Conservation (phyloP, 2,797 vertebrate genomes). For the Oryzias sinensis region DNA sequence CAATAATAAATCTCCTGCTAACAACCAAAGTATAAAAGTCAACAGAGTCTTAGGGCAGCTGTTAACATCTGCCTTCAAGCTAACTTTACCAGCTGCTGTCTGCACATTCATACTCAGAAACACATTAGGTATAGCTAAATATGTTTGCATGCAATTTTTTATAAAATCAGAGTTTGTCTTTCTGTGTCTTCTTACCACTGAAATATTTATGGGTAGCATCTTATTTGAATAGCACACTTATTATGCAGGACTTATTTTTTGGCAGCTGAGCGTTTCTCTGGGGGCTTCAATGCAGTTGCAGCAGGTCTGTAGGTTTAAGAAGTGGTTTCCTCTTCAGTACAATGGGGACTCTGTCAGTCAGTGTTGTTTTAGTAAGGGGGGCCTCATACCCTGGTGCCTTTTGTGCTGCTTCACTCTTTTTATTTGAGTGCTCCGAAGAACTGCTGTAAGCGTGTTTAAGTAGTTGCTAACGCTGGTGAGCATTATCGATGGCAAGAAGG, state of each 20-base stretch:
- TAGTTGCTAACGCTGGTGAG: conserved; percentile 14
- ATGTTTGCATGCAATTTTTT: too few relatives aligned
- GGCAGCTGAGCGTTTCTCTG: conserved; percentile 19
- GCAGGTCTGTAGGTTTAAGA: conserved; percentile 55
- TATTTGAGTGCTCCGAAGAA: conserved; percentile 24
- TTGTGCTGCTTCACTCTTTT: conserved; percentile 59
- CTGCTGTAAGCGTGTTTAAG: conserved; percentile 34
- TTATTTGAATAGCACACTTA: conserved; percentile 21
- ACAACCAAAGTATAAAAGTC: neutral
- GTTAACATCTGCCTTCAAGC: conserved; percentile 3
- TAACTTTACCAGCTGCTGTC: conserved; percentile 3
- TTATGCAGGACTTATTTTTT: conserved; percentile 13
- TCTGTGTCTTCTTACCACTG: neutral
- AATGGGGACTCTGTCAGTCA: conserved; percentile 76
- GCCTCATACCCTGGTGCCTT: conserved; percentile 70
- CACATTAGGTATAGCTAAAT: too few relatives aligned
- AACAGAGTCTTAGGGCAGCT: conserved; percentile 1
- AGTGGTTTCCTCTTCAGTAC: conserved; percentile 73
- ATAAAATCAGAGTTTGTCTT: too few relatives aligned
- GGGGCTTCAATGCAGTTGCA: conserved; percentile 65
- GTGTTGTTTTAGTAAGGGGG: conserved; percentile 78
- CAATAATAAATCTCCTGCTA: too few relatives aligned
- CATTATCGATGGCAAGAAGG: neutral
- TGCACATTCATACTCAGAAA: conserved; percentile 1
- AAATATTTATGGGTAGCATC: conserved; percentile 7